These are phyloP conservation scores for Indicator maculatus DNA, from an alignment of 2,113 vertebrate genomes.

Conservation along the genomic window DNA sequence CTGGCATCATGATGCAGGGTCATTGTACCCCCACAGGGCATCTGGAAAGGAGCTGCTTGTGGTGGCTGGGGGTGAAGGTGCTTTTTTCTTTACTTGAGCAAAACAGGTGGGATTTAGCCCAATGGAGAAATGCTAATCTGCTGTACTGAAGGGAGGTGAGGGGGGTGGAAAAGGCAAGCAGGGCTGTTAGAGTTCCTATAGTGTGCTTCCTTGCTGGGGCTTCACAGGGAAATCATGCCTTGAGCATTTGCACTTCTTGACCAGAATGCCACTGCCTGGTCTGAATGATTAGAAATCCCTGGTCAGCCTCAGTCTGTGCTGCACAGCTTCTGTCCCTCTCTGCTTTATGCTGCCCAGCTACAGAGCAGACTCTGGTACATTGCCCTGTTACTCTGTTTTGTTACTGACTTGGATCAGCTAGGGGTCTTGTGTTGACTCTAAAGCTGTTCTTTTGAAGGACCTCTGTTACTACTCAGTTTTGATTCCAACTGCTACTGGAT, in stretches of 20 bases:
- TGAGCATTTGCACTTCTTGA: background rate
- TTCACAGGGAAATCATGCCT: background rate
- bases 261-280: background rate
- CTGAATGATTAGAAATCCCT: background rate
- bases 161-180: background rate
- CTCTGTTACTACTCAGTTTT: background rate
- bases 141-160: background rate
- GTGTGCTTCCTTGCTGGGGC: background rate
- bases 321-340: background rate
- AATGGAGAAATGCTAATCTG: background rate
- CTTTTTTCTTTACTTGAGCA: background rate
- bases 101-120: background rate
- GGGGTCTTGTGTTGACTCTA: background rate
- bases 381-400: background rate
- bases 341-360: background rate
- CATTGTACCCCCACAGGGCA: rapidly evolving
- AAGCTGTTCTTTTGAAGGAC: background rate
- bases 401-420: background rate
- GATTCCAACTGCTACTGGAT: background rate
- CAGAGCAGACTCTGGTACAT: background rate
- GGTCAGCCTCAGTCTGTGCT: background rate
- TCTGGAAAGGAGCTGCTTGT: background rate
- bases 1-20: background rate
- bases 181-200: background rate
- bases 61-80: background rate